phyloP scores from a whole-genome alignment of 2,888 invertebrate species.

The Crocallis elinguaria region DNA sequence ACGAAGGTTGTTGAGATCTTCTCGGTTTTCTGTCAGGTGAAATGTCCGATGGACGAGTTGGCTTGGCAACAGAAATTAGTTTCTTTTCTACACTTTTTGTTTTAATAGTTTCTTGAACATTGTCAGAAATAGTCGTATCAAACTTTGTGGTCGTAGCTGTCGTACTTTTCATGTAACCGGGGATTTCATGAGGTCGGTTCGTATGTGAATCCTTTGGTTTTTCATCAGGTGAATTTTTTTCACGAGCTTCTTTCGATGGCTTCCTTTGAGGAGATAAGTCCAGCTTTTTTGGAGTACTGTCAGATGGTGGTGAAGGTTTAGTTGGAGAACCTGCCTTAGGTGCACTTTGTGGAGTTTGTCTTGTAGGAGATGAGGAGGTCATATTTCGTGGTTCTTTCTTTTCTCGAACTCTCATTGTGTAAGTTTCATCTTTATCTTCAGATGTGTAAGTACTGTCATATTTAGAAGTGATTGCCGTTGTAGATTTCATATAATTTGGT shows the following conservation, averaged over 20 bases:
- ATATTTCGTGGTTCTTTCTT: conserved; percentile 19
- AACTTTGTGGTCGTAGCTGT: conserved; percentile 34
- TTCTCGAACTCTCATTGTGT: conserved; percentile 10
- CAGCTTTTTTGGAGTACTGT: conserved; percentile 18
- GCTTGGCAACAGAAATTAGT: conserved; percentile 29
- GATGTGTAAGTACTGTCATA: conserved; percentile 22
- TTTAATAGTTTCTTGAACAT: conserved; percentile 28
- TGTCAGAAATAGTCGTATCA: conserved; percentile 34
- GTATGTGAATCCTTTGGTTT: conserved; percentile 33
- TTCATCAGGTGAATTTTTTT: conserved; percentile 5
- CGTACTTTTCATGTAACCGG: conserved; percentile 38
- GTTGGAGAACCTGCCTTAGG: conserved; percentile 20
- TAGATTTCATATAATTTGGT: conserved; percentile 35
- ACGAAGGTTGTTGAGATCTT: conserved; percentile 11
- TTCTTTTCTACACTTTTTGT: conserved; percentile 30
- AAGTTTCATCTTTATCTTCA: conserved; percentile 24
- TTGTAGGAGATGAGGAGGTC: conserved; percentile 26
- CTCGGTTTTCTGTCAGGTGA: conserved; percentile 34
- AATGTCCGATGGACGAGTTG: conserved; percentile 15
- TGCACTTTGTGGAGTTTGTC: conserved; percentile 10
- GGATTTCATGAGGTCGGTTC: conserved; percentile 14
- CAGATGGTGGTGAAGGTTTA: conserved; percentile 26
- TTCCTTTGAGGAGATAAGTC: conserved; percentile 26
- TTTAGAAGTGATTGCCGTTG: conserved; percentile 31
- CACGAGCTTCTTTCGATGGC: conserved; percentile 12